Base-by-base conservation (phyloP, 2,797 vertebrate species). In the Acanthopagrus latus region DNA sequence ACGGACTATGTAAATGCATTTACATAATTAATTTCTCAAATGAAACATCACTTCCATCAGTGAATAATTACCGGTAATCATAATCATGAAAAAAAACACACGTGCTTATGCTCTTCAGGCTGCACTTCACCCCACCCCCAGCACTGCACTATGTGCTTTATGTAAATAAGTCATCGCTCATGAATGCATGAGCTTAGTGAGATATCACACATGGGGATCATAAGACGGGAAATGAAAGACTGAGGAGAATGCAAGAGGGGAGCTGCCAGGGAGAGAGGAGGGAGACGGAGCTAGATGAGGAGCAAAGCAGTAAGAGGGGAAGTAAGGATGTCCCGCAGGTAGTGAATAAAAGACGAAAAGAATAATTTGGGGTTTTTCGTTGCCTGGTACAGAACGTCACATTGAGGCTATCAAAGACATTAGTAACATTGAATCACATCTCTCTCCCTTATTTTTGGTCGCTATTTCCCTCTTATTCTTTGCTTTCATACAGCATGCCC, bases 261-360 rank as follows among this genome's bases (percentile, higher is more conserved):
- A 67, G 55, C 20, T 59, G 65, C 41, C 52, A 54, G 13, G 44
- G 65, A 7, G 58, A 43, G 60, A 5, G 66, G 71, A 38, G 76
- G n/a, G 56, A 29, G 33, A 63, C 23, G 12, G 29, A 78, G 77
- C 80, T 82, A 73, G 81, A 88, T 79, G 84, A 2, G 13, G 74
- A 87, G 84, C 82, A 89, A 86, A 89, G 77, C 78, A 83, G 83
- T 71, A 66, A 91, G 76, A 89, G 84, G 86, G 65, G 71, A 78
- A 83, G 80, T 79, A 76, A 82, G 75, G 71, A 83, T 86, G 79
- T 90, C 86, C 89, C 81, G 0, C 75, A 77, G 85, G 88, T 89
- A 65, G 89, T 92, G 83, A 92, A 92, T 92, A 89, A 93, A 88
- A 91, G 80, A 92, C 70, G 21, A 86, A 89, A 85, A 83, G 73